phyloP scores from a whole-genome alignment of 1,140 invertebrate species.

The Ceratoteleas bidentatus region DNA sequence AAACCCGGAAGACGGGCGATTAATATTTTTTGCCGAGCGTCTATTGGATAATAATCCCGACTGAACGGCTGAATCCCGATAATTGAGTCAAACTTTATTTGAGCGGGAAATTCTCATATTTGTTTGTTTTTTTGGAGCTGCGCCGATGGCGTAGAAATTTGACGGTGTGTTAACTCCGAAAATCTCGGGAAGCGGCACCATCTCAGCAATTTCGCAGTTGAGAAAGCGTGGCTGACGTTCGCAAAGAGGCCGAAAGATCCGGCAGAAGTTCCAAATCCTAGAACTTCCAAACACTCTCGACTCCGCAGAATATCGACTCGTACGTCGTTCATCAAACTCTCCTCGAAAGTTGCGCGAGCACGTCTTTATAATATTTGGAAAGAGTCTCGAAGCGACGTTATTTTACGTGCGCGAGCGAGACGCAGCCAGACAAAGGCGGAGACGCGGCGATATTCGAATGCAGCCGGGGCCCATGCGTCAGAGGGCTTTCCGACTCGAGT shows the following conservation, averaged over 20 bases:
- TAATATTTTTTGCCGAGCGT: no score
- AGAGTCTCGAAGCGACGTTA: slow-evolving; percentile 62
- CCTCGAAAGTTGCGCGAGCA: slow-evolving; percentile 62
- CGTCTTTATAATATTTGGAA: slow-evolving; percentile 69
- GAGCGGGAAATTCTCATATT: slow-evolving; percentile 46
- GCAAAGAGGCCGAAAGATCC: slow-evolving; percentile 66
- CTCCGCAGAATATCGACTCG: slow-evolving; percentile 65
- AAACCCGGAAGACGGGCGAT: no score
- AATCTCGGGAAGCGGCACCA: slow-evolving; percentile 51
- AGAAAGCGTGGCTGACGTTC: slow-evolving; percentile 66
- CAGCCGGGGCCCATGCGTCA: slow-evolving; percentile 52
- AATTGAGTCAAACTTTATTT: slow-evolving; percentile 51
- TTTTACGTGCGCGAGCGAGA: slow-evolving; percentile 53
- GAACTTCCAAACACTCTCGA: slow-evolving; percentile 65
- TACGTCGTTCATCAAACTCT: slow-evolving; percentile 69
- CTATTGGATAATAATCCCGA: no score
- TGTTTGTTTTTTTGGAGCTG: slow-evolving; percentile 45
- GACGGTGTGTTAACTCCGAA: slow-evolving; percentile 65
- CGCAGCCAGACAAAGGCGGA: slow-evolving; percentile 1
- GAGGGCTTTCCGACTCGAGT: slow-evolving; percentile 43
- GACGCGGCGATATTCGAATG: slow-evolving; percentile 52
- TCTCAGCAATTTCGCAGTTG: slow-evolving; percentile 65
- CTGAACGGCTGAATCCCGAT: slow-evolving; percentile 14
- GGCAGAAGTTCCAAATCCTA: slow-evolving; percentile 63
- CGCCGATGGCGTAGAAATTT: slow-evolving; percentile 59